Evolutionary conservation across 2,113 vertebrate species (phyloP).

Genomic region (Macquaria ambigua): DNA sequence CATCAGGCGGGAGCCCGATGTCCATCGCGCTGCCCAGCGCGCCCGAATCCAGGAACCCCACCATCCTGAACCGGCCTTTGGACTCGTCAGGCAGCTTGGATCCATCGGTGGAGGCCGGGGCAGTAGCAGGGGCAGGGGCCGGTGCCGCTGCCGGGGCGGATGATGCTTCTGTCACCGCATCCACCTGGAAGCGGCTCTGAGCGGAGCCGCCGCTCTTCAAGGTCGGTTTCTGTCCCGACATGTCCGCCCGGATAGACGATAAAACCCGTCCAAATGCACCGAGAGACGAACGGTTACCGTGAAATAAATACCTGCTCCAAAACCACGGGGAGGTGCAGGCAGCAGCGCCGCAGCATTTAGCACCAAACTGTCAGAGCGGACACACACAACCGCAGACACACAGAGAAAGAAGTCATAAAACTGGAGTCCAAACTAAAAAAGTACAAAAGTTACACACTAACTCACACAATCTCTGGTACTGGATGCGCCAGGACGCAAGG

Average conservation of each 20-base stretch:
- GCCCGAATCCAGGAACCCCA: constrained; percentile 90
- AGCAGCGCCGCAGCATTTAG: constrained; percentile 40
- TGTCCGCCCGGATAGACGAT: constrained; percentile 20
- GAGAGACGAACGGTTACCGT: constrained; percentile 2
- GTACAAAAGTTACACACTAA: too few relatives aligned
- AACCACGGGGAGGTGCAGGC: background rate
- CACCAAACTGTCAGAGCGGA: background rate
- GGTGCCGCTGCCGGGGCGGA: constrained; percentile 45
- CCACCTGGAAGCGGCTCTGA: constrained; percentile 95
- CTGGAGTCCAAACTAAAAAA: background rate
- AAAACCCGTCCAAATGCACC: background rate
- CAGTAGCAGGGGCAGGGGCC: background rate
- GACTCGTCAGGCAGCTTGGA: constrained; percentile 86
- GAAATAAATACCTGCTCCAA: constrained; percentile 31
- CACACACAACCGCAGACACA: background rate
- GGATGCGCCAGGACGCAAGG: constrained; percentile 43
- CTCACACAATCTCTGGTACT: background rate
- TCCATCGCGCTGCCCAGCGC: constrained; percentile 84
- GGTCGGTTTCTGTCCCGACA: constrained; percentile 78
- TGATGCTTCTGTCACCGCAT: constrained; percentile 88
- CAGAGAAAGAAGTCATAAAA: background rate
- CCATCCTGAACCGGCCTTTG: constrained; percentile 89
- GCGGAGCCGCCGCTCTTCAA: constrained; percentile 82
- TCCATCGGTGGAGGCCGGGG: constrained; percentile 18
- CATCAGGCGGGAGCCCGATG: constrained; percentile 79